A percentile compares a stretch with the other conserved stretches of the same genome.
Conservation (phyloP, 2,797 vertebrate species). For the Periophthalmus magnuspinnatus region DNA sequence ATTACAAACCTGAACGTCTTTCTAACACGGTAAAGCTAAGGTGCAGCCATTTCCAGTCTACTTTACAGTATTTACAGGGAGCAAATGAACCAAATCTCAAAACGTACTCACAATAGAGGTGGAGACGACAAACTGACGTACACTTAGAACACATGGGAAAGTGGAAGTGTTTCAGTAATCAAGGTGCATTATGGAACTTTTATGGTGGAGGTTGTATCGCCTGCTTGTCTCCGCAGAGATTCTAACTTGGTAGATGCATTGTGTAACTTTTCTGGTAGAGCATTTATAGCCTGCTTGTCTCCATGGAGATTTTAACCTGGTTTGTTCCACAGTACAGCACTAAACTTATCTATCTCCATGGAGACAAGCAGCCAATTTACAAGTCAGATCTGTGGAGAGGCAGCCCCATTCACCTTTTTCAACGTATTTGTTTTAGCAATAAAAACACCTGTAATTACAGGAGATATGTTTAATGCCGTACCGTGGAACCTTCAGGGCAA, state of each 20-base stretch:
- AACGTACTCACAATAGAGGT: constrained; percentile 63
- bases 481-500: background rate
- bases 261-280: constrained; percentile 11
- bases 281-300: too few relatives aligned
- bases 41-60: constrained; percentile 75
- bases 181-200: constrained; percentile 9
- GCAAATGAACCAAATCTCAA: constrained; percentile 71
- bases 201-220: background rate
- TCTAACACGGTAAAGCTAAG: constrained; percentile 65
- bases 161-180: constrained; percentile 1
- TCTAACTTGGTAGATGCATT: background rate
- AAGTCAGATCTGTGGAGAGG: too few relatives aligned
- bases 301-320: too few relatives aligned
- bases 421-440: too few relatives aligned
- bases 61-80: constrained; percentile 78
- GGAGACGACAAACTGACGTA: constrained; percentile 51
- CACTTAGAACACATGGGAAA: background rate
- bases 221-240: too few relatives aligned
- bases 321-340: too few relatives aligned
- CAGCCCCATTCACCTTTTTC: too few relatives aligned
- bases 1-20: constrained; percentile 68
- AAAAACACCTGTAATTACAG: too few relatives aligned
- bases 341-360: too few relatives aligned
- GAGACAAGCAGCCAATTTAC: too few relatives aligned
- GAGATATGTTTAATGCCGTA: too few relatives aligned